These are phyloP conservation scores for Lasius fuliginosus DNA, from an alignment of 2,888 invertebrate genomes.

Conservation along the genomic window DNA sequence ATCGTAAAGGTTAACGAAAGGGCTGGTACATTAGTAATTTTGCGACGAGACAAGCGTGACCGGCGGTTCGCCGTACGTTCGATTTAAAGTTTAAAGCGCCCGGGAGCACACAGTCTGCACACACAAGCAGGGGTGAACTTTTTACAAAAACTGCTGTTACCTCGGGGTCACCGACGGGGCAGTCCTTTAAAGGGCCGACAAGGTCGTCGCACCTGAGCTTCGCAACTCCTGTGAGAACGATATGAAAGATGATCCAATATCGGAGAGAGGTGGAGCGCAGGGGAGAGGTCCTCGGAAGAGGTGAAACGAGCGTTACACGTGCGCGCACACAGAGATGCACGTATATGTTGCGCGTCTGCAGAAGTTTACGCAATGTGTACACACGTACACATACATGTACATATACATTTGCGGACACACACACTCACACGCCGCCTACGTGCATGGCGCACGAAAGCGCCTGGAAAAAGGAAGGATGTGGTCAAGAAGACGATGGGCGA, in stretches of 20 bases:
- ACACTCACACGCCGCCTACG: slow-evolving; percentile 61
- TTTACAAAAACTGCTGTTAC: slow-evolving; percentile 73
- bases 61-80: slow-evolving; percentile 27
- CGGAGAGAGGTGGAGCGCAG: slow-evolving; percentile 62
- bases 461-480: slow-evolving; percentile 83
- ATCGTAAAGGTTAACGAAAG: not conserved
- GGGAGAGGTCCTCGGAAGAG: slow-evolving; percentile 29
- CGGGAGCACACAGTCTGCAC: not conserved
- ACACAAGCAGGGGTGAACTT: slow-evolving; percentile 23
- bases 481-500: slow-evolving; percentile 81
- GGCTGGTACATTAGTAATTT: slow-evolving; percentile 30
- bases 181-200: slow-evolving; percentile 77
- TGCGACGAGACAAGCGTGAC: slow-evolving; percentile 33
- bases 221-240: slow-evolving; percentile 81
- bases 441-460: slow-evolving; percentile 63
- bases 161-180: slow-evolving; percentile 32
- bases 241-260: slow-evolving; percentile 82
- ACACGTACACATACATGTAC: slow-evolving; percentile 21
- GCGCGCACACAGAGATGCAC: not conserved
- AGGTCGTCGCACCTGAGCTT: slow-evolving; percentile 80
- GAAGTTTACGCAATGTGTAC: slow-evolving; percentile 57
- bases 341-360: slow-evolving; percentile 36
- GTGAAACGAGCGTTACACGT: not conserved
- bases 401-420: slow-evolving; percentile 13
- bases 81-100: slow-evolving; percentile 56